Evolutionary conservation across 2,113 vertebrate species (phyloP), one percentile per base, ranked within the genome.

Genomic region (Nettapus auritus): DNA sequence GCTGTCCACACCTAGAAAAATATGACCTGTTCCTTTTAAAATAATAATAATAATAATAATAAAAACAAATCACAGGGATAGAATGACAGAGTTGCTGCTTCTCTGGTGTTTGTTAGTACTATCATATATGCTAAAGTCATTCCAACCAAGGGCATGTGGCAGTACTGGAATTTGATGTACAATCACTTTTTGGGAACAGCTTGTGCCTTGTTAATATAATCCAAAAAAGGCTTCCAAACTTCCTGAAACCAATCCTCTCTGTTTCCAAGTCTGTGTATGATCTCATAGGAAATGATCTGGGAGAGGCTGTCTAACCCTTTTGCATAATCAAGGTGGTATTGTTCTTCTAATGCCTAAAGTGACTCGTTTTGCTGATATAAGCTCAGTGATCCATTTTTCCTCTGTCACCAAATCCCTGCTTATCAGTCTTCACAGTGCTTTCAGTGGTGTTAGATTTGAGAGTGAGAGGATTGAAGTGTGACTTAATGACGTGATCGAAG

Each of bases 261-360:
- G 69, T 73, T 94, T 93, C 88, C 42, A 91, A 96, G 90, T 44
- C 66, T 86, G 73, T 36, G 44, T 57, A 86, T 96, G 95, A 96
- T 90, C 93, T 97, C 94, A 97, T 82, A 93, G 94, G 96, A 97
- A 96, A 87, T 62, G 64, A 92, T 73, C 33, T 94, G 95, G 80
- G 94, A 96, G 94, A 92, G 96, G 92, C 86, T 3, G 8, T 31
- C 80, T 57, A 76, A 75, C 2, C 52, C 62, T 90, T 88, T 68
- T 86, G 76, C 93, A 73, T 88, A 92, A 93, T 90, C 83, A 86
- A 95, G 92, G 94, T 96, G 16, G 34, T 22, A 73, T 94, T 96
- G 90, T 91, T 96, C 80, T 82, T 88, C 56, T 76, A 76, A 79
- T 67, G 48, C 83, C 21, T 57, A 1, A 46, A 83, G 62, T 82